Evolutionary conservation across 1,140 invertebrate species (phyloP).

Genomic region (Octopus sinensis): DNA sequence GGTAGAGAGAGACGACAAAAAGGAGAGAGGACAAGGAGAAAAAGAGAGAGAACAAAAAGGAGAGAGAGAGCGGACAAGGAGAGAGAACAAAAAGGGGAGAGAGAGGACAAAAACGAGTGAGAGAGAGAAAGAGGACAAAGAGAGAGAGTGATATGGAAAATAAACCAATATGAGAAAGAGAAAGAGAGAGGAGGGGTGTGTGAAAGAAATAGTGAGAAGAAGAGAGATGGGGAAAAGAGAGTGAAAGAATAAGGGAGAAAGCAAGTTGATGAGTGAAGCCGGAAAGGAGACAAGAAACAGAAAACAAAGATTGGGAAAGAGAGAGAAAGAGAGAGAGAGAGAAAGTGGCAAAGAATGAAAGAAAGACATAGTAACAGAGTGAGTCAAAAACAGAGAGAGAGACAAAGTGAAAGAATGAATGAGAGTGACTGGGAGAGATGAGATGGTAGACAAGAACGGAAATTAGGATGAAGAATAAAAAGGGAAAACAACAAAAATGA

Average conservation of each 20-base stretch:
- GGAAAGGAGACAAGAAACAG: background rate
- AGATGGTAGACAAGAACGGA: no score
- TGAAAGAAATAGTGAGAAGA: background rate
- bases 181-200: background rate
- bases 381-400: background rate
- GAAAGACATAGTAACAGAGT: background rate
- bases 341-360: background rate
- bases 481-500: no score
- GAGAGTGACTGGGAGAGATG: background rate
- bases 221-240: background rate
- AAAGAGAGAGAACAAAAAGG: no score
- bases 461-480: no score
- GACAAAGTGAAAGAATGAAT: background rate
- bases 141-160: no score
- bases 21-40: no score
- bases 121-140: no score
- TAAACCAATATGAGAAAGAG: background rate
- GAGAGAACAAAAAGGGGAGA: no score
- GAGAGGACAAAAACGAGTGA: no score
- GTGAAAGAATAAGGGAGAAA: background rate
- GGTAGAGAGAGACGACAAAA: no score
- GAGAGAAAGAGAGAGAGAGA: background rate
- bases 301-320: background rate
- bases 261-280: no score
- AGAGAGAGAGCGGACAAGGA: no score